Evolutionary conservation across 1,140 invertebrate genomes (phyloP).

Genomic region (Zaprionus nigranus): DNA sequence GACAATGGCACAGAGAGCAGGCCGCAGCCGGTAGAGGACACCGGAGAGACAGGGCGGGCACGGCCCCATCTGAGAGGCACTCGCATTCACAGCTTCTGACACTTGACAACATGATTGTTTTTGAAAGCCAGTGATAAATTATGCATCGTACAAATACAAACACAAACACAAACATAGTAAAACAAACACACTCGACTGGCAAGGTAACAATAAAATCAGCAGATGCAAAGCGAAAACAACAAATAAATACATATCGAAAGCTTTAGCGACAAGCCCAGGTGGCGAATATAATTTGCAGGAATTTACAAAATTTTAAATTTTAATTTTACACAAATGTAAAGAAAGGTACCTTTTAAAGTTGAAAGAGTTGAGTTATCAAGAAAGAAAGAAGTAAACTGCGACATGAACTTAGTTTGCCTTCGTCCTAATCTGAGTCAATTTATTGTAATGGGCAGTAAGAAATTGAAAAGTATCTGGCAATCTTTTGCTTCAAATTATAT

Average conservation of each 20-base stretch:
- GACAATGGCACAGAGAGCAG: conserved; percentile 22
- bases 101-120: conserved; percentile 81
- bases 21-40: background rate
- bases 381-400: no score
- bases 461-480: no score
- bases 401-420: no score
- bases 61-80: conserved; percentile 14
- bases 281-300: background rate
- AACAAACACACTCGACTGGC: conserved; percentile 30
- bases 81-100: conserved; percentile 69
- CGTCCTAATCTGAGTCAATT: no score
- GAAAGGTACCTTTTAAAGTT: conserved; percentile 13
- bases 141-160: conserved; percentile 65
- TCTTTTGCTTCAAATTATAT: no score
- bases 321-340: background rate
- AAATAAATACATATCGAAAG: conserved; percentile 4
- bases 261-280: background rate
- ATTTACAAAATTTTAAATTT: background rate
- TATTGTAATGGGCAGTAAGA: no score
- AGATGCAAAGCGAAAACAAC: conserved; percentile 21
- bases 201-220: conserved; percentile 40
- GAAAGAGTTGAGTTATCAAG: conserved; percentile 22
- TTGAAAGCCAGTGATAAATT: conserved; percentile 79
- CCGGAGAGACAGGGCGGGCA: conserved; percentile 2
- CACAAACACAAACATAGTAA: conserved; percentile 45